A percentile compares a stretch with the other conserved stretches of the same genome.
Conservation (phyloP, 2,797 vertebrate species). For the Gallinago solitaria region DNA sequence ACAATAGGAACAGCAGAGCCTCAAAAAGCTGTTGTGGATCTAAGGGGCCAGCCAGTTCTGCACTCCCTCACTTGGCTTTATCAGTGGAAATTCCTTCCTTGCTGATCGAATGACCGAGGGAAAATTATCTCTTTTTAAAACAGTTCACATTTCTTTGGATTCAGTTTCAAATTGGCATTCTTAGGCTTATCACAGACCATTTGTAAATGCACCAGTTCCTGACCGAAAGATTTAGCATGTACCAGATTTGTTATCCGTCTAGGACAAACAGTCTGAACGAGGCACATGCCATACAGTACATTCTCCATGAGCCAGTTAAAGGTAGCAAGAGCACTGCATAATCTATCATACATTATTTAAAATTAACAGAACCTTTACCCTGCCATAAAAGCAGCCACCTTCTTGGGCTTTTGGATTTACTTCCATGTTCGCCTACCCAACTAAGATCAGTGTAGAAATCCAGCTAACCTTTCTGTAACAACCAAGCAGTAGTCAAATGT, state of each 20-base stretch:
- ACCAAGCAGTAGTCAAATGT: background rate
- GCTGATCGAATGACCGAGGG: conserved; percentile 54
- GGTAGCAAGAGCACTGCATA: conserved; percentile 7
- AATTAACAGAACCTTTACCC: conserved; percentile 25
- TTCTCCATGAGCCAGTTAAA: conserved; percentile 48
- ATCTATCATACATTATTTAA: conserved; percentile 47
- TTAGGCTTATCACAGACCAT: conserved; percentile 67
- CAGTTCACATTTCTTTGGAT: conserved; percentile 71
- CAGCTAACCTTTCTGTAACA: background rate
- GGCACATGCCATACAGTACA: conserved; percentile 43
- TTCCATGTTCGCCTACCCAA: background rate
- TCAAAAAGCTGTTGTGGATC: conserved; percentile 16
- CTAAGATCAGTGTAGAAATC: background rate
- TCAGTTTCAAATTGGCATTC: conserved; percentile 65
- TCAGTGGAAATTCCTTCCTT: conserved; percentile 69
- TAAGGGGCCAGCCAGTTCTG: conserved; percentile 51
- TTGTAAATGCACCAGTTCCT: conserved; percentile 64
- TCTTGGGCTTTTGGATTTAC: background rate
- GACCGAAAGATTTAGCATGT: conserved; percentile 65
- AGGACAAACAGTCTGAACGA: conserved; percentile 58
- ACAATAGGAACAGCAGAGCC: background rate
- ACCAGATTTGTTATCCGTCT: conserved; percentile 63
- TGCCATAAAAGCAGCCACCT: conserved; percentile 10
- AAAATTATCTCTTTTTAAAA: conserved; percentile 75
- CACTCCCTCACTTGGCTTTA: conserved; percentile 58